phyloP scores from a whole-genome alignment of 37 sponge, comb jelly and placozoan genomes.

The Crambe crambe region DNA sequence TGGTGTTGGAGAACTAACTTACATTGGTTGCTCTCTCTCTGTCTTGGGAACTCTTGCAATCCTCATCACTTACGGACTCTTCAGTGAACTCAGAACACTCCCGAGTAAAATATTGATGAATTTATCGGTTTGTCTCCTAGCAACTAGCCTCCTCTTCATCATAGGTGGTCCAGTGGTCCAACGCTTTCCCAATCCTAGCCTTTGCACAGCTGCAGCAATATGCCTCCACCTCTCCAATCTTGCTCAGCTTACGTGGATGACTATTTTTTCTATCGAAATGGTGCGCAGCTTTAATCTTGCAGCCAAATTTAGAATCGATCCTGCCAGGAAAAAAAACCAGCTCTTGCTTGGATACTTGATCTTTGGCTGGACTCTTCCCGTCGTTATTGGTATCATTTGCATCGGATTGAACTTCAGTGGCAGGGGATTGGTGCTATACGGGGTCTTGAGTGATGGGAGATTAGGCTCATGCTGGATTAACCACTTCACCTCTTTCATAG shows the following conservation, averaged over 20 bases:
- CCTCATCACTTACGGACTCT: conserved; percentile 50
- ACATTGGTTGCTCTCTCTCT: conserved; percentile 56
- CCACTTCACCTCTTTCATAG: conserved; percentile 27
- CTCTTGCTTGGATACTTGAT: conserved; percentile 13
- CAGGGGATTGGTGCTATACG: conserved; percentile 56
- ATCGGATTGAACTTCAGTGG: conserved; percentile 28
- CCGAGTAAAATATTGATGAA: no score
- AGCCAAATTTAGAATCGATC: neutral
- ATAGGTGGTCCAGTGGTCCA: no score
- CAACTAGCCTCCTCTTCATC: no score
- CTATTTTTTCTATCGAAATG: conserved; percentile 26
- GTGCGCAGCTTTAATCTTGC: conserved; percentile 3
- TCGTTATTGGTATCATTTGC: conserved; percentile 5
- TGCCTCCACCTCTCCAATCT: no score
- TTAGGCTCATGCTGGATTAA: conserved; percentile 54
- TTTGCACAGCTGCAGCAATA: no score
- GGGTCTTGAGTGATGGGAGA: conserved; percentile 24
- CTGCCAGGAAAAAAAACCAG: neutral
- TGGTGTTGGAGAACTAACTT: conserved; percentile 29
- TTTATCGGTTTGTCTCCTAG: no score
- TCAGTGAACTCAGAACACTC: conserved; percentile 53
- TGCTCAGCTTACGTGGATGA: conserved; percentile 58
- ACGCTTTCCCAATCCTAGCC: no score
- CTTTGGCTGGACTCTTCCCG: conserved; percentile 49
- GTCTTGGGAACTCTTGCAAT: conserved; percentile 32